Evolutionary conservation across 2,888 invertebrate species (phyloP).

Genomic region (Torymus aiolomorphi): DNA sequence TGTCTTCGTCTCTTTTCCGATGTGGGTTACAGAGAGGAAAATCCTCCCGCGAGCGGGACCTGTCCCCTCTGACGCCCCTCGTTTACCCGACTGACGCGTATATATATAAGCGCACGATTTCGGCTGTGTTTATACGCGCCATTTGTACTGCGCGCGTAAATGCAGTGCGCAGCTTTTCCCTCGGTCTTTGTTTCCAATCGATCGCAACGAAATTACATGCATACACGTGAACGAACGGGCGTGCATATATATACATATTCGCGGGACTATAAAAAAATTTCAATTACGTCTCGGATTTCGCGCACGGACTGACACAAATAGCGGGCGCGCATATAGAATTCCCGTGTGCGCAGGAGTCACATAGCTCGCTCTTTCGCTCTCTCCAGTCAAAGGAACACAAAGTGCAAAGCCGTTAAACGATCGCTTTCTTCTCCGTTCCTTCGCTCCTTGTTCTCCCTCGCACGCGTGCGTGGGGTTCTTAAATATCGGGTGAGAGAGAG

Average conservation of each 20-base stretch:
- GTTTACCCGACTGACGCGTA: too few relatives aligned
- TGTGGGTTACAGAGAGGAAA: slow-evolving; percentile 55
- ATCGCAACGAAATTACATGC: too few relatives aligned
- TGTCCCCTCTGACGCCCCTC: neutral
- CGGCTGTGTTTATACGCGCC: too few relatives aligned
- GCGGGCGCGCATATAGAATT: slow-evolving; percentile 1
- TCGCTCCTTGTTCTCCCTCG: neutral
- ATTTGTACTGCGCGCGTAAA: too few relatives aligned
- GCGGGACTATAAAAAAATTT: neutral
- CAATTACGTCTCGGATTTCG: slow-evolving; percentile 35
- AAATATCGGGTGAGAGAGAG: slow-evolving; percentile 61
- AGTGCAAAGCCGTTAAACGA: slow-evolving; percentile 46
- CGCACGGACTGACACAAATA: slow-evolving; percentile 22
- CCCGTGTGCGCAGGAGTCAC: slow-evolving; percentile 30
- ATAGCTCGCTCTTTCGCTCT: neutral
- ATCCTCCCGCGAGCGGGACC: neutral
- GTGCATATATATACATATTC: too few relatives aligned
- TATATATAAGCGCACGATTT: too few relatives aligned
- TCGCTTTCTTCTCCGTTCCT: slow-evolving; percentile 34
- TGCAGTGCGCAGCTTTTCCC: too few relatives aligned
- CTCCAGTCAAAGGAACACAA: slow-evolving; percentile 11
- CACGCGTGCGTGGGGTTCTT: slow-evolving; percentile 54
- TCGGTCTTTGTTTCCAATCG: too few relatives aligned
- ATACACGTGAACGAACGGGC: too few relatives aligned
- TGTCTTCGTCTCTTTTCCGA: slow-evolving; percentile 22